Evolutionary conservation across 2,888 invertebrate genomes (phyloP), one percentile per base, ranked within the genome.

Genomic region (Drosophila borealis): DNA sequence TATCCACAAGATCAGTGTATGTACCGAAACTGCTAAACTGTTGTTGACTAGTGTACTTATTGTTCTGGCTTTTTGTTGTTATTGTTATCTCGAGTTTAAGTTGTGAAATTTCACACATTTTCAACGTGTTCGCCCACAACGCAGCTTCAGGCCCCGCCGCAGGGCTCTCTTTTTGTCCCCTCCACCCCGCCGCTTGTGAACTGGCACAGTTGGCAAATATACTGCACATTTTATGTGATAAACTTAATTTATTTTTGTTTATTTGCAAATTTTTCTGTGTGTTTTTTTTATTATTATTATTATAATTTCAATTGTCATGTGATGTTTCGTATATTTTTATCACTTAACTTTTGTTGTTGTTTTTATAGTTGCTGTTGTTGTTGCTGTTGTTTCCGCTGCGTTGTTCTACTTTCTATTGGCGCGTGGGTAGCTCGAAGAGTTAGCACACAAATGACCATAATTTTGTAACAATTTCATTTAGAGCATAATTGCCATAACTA

Each of bases 381-480:
- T 11, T 54, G 10, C 13, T 69, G 44, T 61, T 61, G 46, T 13
- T 54, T 6, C 19, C 69, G 51, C 14, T 37, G 29, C 46, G 51
- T 61, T 73, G 89, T 86, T 88, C 83, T 84, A 86, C 83, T 84
- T 84, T 84, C 88, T 83, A 83, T 56, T 51, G 49, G 29, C 55
- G 72, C 83, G 80, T 78, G 86, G 88, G 88, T 67, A 46, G 80
- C 49, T 81, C 65, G 63, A 57, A 70, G 48, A 77, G 74, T 81
- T 80, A 10, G 36, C 70, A 42, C 10, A 48, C 42, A 70, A 80
- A 72, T 78, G 46, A 70, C 48, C 49, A 76, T 84, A 81, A 85
- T 83, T 80, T 88, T 73, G 61, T 71, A 88, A 88, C 78, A 85
- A 85, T 82, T 85, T 80, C 75, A 88, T 88, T 83, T 82, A 71